Conservation (phyloP, 30 jellyfish, hydroid and myxozoan genomes). For the Turritopsis rubra region DNA sequence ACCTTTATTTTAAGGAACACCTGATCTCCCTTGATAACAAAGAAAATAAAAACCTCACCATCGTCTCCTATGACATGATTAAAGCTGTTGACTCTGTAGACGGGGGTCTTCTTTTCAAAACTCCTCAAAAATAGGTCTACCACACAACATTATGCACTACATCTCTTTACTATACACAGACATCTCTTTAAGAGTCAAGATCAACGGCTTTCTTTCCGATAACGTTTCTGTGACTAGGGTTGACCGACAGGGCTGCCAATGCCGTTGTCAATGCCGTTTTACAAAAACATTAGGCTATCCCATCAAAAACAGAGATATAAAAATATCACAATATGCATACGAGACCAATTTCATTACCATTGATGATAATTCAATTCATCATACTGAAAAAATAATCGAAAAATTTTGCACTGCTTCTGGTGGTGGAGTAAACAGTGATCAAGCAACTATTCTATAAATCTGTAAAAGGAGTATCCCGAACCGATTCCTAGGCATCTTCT, state of each 20-base stretch:
- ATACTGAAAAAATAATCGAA: background rate
- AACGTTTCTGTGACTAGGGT: conserved; percentile 1
- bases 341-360: background rate
- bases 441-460: background rate
- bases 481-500: background rate
- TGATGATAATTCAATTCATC: background rate
- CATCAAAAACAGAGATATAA: background rate
- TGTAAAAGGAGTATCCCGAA: background rate
- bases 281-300: background rate
- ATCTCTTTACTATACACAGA: background rate
- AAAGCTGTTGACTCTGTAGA: conserved; percentile 40
- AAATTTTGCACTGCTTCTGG: background rate
- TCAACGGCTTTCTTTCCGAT: conserved; percentile 28
- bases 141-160: background rate
- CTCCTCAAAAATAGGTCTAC: conserved; percentile 24
- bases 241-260: conserved; percentile 35
- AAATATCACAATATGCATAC: conserved; percentile 5
- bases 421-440: background rate
- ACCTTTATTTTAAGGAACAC: background rate
- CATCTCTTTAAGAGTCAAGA: background rate
- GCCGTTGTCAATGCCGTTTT: conserved; percentile 31
- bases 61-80: background rate
- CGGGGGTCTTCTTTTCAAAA: conserved; percentile 22
- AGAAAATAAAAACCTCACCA: background rate
- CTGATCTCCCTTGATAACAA: background rate